Conservation (phyloP, 2,888 invertebrate genomes). For the Phaedon cochleariae region DNA sequence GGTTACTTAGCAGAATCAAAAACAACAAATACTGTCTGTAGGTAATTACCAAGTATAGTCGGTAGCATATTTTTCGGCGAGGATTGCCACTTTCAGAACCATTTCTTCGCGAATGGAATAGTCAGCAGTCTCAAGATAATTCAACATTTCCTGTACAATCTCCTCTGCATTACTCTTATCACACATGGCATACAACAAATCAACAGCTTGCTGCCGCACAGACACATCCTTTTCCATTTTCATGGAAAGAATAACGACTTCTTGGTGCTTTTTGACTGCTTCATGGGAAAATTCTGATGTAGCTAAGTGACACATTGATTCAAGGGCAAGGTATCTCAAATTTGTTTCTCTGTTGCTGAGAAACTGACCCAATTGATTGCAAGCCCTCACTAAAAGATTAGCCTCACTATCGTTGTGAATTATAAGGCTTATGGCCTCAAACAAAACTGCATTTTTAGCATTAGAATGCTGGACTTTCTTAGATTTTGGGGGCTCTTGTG, state of each 20-base stretch:
- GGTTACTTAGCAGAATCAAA: no score
- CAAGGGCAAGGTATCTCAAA: conserved; percentile 95
- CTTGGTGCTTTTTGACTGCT: conserved; percentile 99
- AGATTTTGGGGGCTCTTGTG: conserved; percentile 98
- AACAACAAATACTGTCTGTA: background rate
- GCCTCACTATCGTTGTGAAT: conserved; percentile 99
- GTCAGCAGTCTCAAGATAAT: conserved; percentile 98
- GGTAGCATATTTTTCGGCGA: conserved; percentile 99
- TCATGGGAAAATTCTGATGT: conserved; percentile 99
- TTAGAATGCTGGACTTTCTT: conserved; percentile 99
- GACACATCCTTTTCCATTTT: conserved; percentile 99
- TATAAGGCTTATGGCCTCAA: conserved; percentile 99
- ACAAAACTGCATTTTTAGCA: conserved; percentile 98
- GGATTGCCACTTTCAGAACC: conserved; percentile 98
- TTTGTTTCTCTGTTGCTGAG: conserved; percentile 97
- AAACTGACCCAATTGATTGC: conserved; percentile 99
- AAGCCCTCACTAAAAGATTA: conserved; percentile 94
- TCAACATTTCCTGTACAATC: conserved; percentile 99
- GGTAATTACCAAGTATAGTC: conserved; percentile 93
- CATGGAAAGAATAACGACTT: conserved; percentile 98
- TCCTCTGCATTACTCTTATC: conserved; percentile 99
- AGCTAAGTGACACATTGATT: conserved; percentile 99
- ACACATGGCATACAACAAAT: conserved; percentile 99
- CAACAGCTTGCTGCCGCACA: conserved; percentile 97
- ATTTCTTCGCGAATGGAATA: conserved; percentile 99